phyloP scores from a whole-genome alignment of 2,797 vertebrate species.

The Karalla daura region DNA sequence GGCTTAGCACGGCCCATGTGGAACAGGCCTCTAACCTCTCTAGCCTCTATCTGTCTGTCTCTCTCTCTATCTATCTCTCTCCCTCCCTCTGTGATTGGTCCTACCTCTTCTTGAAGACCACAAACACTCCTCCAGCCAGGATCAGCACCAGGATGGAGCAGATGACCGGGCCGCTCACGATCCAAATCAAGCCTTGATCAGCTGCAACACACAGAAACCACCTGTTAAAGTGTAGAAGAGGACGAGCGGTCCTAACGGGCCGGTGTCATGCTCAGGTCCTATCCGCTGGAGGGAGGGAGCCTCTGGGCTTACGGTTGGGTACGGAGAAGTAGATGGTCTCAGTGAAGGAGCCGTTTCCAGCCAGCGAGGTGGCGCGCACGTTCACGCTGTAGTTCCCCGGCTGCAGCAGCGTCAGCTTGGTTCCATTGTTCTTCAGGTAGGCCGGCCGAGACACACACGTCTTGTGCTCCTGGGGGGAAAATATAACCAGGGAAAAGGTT shows the following conservation, averaged over 20 bases:
- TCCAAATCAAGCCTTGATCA: constrained; percentile 86
- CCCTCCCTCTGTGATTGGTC: constrained; percentile 49
- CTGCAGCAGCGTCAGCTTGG: constrained; percentile 86
- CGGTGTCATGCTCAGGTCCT: background rate
- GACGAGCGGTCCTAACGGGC: background rate
- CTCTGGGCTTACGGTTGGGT: constrained; percentile 87
- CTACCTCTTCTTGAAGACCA: constrained; percentile 92
- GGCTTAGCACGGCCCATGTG: too few relatives aligned
- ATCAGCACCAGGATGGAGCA: constrained; percentile 87
- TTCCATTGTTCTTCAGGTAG: constrained; percentile 85
- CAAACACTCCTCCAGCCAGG: constrained; percentile 84
- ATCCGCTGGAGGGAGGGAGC: background rate
- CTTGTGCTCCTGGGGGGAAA: constrained; percentile 81
- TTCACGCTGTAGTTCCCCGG: constrained; percentile 96
- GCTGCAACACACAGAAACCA: constrained; percentile 65
- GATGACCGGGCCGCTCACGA: constrained; percentile 90
- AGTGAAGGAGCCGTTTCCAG: constrained; percentile 96
- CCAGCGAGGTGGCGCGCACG: constrained; percentile 94
- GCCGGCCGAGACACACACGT: constrained; percentile 90
- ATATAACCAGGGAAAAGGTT: background rate
- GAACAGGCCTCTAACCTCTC: too few relatives aligned
- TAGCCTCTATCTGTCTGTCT: too few relatives aligned
- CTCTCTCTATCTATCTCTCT: too few relatives aligned
- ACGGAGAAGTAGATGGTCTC: constrained; percentile 90
- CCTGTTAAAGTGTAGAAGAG: background rate